These are phyloP conservation scores for Martes martes DNA, from an alignment of 2,113 vertebrate species.

Conservation along the genomic window DNA sequence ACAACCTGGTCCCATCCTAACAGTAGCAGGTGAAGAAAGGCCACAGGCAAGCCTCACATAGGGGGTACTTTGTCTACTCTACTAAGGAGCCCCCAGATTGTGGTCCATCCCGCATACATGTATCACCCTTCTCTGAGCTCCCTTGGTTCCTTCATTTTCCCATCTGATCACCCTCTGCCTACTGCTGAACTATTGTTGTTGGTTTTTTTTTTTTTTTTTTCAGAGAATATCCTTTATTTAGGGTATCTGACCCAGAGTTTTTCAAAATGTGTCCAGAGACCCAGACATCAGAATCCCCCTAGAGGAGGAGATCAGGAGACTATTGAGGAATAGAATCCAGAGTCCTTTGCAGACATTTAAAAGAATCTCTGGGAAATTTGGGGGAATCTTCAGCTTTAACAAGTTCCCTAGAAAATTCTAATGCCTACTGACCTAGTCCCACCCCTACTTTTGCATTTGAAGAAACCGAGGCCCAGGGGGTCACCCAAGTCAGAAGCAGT, in stretches of 20 bases:
- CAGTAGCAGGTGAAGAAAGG: background rate
- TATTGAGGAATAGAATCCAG: background rate
- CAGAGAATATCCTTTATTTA: background rate
- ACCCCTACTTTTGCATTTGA: background rate
- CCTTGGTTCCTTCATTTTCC: background rate
- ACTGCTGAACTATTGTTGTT: background rate
- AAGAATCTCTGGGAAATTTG: background rate
- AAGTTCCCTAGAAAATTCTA: background rate
- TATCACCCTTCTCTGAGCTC: background rate
- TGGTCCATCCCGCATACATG: too few relatives aligned
- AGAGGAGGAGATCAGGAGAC: accelerated
- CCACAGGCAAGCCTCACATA: background rate
- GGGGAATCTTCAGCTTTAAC: background rate
- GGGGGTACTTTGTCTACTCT: background rate
- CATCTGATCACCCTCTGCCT: background rate
- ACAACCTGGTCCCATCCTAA: background rate
- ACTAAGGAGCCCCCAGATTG: too few relatives aligned
- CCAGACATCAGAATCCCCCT: background rate
- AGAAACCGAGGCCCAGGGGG: background rate
- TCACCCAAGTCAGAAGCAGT: background rate
- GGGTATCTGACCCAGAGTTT: background rate
- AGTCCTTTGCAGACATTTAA: background rate
- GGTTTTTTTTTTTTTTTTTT: background rate
- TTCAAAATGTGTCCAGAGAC: background rate
- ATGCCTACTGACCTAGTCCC: background rate